A percentile compares a stretch with the other conserved stretches of the same genome.
Evolutionary conservation across 2,888 invertebrate genomes (phyloP).

Genomic region (Junonia oenone): DNA sequence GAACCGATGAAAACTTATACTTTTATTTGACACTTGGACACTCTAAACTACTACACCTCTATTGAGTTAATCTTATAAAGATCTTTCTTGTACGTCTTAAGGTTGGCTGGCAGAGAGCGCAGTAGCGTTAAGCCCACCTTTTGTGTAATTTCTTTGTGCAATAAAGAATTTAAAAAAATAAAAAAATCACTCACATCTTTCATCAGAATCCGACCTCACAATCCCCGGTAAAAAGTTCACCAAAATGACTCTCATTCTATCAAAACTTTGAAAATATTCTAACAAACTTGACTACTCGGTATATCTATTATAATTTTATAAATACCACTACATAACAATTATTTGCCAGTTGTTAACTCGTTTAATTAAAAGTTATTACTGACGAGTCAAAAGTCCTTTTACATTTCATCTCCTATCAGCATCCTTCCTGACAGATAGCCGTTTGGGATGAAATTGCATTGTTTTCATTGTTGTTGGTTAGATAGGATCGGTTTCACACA

Average conservation of each 20-base stretch:
- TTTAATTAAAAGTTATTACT: not conserved
- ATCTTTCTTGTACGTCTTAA: too few species aligned
- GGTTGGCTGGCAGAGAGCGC: too few species aligned
- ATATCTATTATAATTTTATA: not conserved
- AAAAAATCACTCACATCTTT: constrained; percentile 20
- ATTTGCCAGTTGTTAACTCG: not conserved
- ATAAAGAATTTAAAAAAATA: too few species aligned
- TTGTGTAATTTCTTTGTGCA: too few species aligned
- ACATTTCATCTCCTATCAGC: not conserved
- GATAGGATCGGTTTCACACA: too few species aligned
- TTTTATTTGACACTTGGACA: too few species aligned
- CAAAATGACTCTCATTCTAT: constrained; percentile 18
- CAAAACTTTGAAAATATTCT: not conserved
- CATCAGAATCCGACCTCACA: constrained; percentile 1
- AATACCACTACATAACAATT: too few species aligned
- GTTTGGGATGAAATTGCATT: not conserved
- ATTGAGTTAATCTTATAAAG: too few species aligned
- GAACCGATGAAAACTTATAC: too few species aligned
- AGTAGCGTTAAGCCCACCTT: too few species aligned
- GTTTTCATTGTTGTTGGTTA: too few species aligned
- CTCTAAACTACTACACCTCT: too few species aligned
- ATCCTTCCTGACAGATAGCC: not conserved
- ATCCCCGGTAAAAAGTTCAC: constrained; percentile 19
- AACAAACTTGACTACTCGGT: not conserved
- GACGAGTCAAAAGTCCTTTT: not conserved